Evolutionary conservation across 1,140 invertebrate species (phyloP).

Genomic region (Lordiphosa stackelbergi): DNA sequence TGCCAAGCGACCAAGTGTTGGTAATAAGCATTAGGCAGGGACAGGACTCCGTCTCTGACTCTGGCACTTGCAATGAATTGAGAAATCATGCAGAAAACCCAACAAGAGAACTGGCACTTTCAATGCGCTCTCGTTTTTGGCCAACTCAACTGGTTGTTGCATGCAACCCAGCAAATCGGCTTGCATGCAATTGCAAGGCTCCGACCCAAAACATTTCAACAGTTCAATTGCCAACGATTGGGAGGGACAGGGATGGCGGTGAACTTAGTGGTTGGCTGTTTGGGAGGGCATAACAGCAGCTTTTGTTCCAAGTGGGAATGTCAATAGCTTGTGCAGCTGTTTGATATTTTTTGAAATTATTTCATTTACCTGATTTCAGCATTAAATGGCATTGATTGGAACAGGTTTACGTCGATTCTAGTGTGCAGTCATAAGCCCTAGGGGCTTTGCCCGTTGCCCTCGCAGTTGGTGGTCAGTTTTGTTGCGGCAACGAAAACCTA

Average conservation of each 20-base stretch:
- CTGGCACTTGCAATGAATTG: constrained; percentile 46
- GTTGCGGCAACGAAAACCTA: too few species aligned
- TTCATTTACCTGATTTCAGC: too few species aligned
- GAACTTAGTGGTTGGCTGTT: neutral
- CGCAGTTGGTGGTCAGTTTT: too few species aligned
- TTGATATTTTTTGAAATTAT: too few species aligned
- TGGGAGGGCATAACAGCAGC: neutral
- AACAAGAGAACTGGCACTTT: constrained; percentile 17
- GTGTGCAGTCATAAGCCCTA: too few species aligned
- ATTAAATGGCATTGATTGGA: too few species aligned
- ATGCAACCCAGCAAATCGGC: constrained; percentile 12
- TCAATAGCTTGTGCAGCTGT: too few species aligned
- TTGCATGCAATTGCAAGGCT: constrained; percentile 12
- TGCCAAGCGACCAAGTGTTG: constrained; percentile 56
- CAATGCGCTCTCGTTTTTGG: constrained; percentile 18
- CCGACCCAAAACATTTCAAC: constrained; percentile 9
- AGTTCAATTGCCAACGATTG: constrained; percentile 13
- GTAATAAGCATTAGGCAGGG: constrained; percentile 59
- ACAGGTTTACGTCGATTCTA: too few species aligned
- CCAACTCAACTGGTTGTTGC: constrained; percentile 44
- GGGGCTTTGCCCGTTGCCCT: too few species aligned
- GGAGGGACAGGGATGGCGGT: neutral
- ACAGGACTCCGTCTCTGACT: constrained; percentile 8
- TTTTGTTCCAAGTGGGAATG: too few species aligned
- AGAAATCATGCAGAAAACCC: constrained; percentile 61